Conservation (phyloP, 2,113 vertebrate species). For the Camelus bactrianus region DNA sequence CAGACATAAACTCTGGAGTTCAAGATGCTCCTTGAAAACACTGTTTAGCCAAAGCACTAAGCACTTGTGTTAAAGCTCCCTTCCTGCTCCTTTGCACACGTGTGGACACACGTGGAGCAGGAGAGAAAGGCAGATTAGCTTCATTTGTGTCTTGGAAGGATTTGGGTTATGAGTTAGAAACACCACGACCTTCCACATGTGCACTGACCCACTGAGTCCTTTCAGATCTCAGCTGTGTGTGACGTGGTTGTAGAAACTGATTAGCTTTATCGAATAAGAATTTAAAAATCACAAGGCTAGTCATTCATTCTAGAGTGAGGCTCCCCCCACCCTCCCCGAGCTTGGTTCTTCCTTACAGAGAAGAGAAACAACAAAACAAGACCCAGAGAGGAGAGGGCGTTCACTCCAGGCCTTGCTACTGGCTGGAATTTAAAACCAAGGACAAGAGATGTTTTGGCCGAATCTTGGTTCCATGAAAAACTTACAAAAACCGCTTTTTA, state of each 20-base stretch:
- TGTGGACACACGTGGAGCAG: accelerated
- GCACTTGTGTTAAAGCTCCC: not conserved
- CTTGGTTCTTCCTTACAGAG: not conserved
- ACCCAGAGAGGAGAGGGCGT: not conserved
- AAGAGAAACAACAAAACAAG: not conserved
- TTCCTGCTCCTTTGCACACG: conserved; percentile 5
- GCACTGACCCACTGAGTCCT: not conserved
- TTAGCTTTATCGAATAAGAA: conserved; percentile 33
- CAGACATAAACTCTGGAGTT: not conserved
- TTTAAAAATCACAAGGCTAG: conserved; percentile 7
- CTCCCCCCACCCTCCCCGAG: accelerated
- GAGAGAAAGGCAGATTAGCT: not conserved
- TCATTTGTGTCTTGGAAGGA: conserved; percentile 58
- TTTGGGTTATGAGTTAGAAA: not conserved
- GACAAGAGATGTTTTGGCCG: not conserved
- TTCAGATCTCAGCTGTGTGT: not conserved
- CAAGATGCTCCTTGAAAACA: not conserved
- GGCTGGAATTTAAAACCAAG: not conserved
- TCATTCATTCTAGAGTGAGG: not conserved
- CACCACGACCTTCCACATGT: conserved; percentile 19
- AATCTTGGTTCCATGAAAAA: not conserved
- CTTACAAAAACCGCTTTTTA: not conserved
- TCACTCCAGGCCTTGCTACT: too few relatives aligned
- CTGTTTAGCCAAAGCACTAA: not conserved
- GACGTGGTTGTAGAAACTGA: not conserved